A percentile compares a stretch with the other conserved stretches of the same genome.
phyloP scores from a whole-genome alignment of 2,113 vertebrate species.

The Aptenodytes patagonicus region DNA sequence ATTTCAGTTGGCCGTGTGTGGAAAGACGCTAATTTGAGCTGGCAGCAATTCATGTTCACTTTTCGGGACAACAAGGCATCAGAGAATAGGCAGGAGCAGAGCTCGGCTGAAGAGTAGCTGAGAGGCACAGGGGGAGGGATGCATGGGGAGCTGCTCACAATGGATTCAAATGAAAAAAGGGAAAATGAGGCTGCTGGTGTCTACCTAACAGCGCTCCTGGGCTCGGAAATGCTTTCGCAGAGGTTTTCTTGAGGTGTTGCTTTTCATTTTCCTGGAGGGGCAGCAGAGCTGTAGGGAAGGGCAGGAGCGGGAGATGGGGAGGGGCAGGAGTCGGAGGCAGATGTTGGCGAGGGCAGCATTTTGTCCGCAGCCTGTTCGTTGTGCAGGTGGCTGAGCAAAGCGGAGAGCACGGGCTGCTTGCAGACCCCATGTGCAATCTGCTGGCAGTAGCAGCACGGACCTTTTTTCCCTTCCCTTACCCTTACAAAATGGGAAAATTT shows the following conservation, averaged over 20 bases:
- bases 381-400: not conserved
- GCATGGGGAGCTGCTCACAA: rapidly evolving
- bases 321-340: not conserved
- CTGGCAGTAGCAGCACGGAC: not conserved
- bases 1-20: not conserved
- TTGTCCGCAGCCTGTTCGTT: not conserved
- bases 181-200: not conserved
- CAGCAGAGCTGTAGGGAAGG: not conserved
- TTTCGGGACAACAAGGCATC: conserved; percentile 18
- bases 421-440: not conserved
- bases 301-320: not conserved
- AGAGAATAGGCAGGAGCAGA: conserved; percentile 1
- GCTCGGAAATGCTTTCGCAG: not conserved
- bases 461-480: not conserved
- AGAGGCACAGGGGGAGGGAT: not conserved
- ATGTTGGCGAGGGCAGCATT: not conserved
- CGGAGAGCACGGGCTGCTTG: rapidly evolving
- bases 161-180: not conserved
- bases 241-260: not conserved
- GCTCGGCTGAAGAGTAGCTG: not conserved
- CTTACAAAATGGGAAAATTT: not conserved
- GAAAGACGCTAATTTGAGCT: conserved; percentile 7
- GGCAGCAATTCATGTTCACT: conserved; percentile 58
- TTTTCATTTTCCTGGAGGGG: not conserved
- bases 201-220: not conserved